These are phyloP conservation scores for Lasioglossum oenotherae DNA, from an alignment of 2,888 invertebrate genomes.

Conservation along the genomic window DNA sequence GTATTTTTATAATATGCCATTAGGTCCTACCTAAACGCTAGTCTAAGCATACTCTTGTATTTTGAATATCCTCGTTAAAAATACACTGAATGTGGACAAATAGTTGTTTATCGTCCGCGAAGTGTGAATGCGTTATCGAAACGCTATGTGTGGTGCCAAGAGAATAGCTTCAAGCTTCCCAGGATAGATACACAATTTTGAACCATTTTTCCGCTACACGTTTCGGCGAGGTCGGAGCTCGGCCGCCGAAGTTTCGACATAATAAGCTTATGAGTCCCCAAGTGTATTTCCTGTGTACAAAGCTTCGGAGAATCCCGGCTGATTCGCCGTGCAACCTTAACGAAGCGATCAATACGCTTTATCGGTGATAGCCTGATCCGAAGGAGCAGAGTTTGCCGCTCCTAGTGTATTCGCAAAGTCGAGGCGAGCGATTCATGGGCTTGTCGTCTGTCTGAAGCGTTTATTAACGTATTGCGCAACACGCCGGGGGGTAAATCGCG, in stretches of 20 bases:
- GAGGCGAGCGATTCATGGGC: not conserved
- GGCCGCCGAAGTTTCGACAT: not conserved
- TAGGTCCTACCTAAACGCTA: not conserved
- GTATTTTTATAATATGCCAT: not conserved
- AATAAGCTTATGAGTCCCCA: conserved; percentile 27
- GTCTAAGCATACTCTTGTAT: not conserved
- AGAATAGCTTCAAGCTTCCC: not conserved
- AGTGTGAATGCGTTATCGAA: not conserved
- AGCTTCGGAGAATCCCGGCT: conserved; percentile 29
- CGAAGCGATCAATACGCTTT: conserved; percentile 72
- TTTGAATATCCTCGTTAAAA: not conserved
- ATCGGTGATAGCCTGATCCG: conserved; percentile 64
- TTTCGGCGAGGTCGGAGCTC: not conserved
- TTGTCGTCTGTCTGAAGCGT: not conserved
- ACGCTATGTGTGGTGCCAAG: not conserved
- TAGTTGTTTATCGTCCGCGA: not conserved
- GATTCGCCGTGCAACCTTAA: conserved; percentile 59
- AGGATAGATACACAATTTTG: not conserved
- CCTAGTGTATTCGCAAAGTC: not conserved
- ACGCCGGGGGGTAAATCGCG: conserved; percentile 4
- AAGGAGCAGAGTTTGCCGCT: conserved; percentile 38
- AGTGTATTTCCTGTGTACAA: conserved; percentile 20
- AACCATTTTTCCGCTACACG: not conserved
- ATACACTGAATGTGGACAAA: not conserved
- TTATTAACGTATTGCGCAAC: conserved; percentile 43